Evolutionary conservation across 2,797 vertebrate genomes (phyloP).

Genomic region (Darevskia nairensis): DNA sequence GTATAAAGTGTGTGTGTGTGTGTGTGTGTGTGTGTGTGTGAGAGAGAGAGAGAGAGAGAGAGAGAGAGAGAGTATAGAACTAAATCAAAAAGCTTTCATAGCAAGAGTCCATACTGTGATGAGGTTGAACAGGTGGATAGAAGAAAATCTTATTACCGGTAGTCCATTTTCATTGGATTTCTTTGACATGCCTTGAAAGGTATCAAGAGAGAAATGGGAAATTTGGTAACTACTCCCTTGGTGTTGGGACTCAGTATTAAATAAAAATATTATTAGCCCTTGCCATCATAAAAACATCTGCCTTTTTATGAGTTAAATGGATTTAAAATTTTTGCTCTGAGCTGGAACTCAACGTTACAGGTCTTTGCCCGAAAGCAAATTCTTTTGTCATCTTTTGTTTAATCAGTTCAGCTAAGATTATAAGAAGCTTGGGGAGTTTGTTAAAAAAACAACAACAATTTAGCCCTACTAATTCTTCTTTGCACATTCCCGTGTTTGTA

Average conservation of each 20-base stretch:
- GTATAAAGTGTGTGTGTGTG: too few species aligned
- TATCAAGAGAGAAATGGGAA: not conserved
- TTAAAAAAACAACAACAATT: not conserved
- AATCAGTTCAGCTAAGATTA: constrained; percentile 23
- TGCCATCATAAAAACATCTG: not conserved
- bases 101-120: too few species aligned
- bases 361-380: not conserved
- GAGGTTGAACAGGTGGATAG: too few species aligned
- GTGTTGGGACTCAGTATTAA: not conserved
- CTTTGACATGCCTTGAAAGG: not conserved
- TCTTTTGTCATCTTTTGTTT: constrained; percentile 39
- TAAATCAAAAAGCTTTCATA: too few species aligned
- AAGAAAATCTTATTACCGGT: too few species aligned
- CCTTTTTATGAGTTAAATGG: not conserved
- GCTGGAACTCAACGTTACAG: constrained; percentile 27
- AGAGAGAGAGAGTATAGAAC: too few species aligned
- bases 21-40: too few species aligned
- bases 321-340: constrained; percentile 41
- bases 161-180: not conserved
- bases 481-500: not conserved
- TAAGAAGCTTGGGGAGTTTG: constrained; percentile 35
- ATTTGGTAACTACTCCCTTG: not conserved
- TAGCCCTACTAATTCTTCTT: not conserved
- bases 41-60: too few species aligned
- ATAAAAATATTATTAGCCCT: not conserved